Evolutionary conservation across 2,113 vertebrate species (phyloP), one percentile per base, ranked within the genome.

Genomic region (Dasypus novemcinctus): DNA sequence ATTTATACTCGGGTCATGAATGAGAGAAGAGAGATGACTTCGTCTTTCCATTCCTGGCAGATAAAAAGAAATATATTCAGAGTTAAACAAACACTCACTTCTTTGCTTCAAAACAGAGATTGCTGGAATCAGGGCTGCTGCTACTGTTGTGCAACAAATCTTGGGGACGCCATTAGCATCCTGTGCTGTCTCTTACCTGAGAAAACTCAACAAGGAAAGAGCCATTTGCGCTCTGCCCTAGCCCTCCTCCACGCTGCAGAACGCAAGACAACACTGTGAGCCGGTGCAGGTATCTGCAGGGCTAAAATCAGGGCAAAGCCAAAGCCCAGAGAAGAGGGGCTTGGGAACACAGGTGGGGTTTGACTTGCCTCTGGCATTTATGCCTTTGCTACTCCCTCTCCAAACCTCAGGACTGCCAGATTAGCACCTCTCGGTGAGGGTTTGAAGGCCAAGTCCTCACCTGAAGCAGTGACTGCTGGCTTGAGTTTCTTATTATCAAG

Each of bases 1-100:
- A 94, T 96, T 93, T 95, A 94, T 84, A 94, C 21, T 63, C 78
- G 90, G 61, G 31, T n/a, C 59, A 74, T 95, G 91, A 87, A 93
- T 94, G 79, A 95, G 66, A 96, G 85, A 91, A 71, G 91, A 94
- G 63, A 86, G 21, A 95, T 88, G 15, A 25, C 71, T 95, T 59
- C 54, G 75, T 88, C 93, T 95, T 41, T 46, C 49, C 33, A 90
- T 82, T 23, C 23, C 43, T 86, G 38, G 57, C 72, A 90, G 49
- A 71, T 63, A 80, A 93, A 93, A 93, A 38, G 21, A 41, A 20
- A 54, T 78, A 43, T 38, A 91, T 59, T 90, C 68, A 93, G 54
- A 82, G n/a, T 93, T 68, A 95, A 84, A 87, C 21, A 92, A 93
- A 87, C 43, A 71, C 5, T n/a, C 25, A 49, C 9, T 66, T 88